These are phyloP conservation scores for Eupithecia dodoneata DNA, from an alignment of 2,888 invertebrate species.

Conservation along the genomic window DNA sequence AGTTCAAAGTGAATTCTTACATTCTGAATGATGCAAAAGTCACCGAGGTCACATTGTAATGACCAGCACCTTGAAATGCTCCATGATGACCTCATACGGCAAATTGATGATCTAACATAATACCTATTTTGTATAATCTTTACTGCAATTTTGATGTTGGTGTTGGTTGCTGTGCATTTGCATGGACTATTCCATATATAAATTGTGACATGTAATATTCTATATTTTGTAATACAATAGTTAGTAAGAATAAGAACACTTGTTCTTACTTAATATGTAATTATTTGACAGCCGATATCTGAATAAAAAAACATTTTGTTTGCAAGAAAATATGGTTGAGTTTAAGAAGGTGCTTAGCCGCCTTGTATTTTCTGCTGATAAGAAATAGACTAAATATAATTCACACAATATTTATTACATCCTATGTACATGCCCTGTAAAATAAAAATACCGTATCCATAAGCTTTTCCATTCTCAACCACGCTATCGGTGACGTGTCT, in stretches of 20 bases:
- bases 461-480: conserved; percentile 57
- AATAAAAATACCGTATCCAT: conserved; percentile 59
- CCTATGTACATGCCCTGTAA: too few relatives aligned
- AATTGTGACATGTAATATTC: not conserved
- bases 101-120: conserved; percentile 12
- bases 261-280: too few relatives aligned
- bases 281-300: too few relatives aligned
- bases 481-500: conserved; percentile 75
- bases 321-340: not conserved
- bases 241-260: too few relatives aligned
- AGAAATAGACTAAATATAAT: too few relatives aligned
- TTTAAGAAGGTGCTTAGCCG: not conserved
- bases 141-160: not conserved
- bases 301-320: too few relatives aligned
- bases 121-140: conserved; percentile 12
- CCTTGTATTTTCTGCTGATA: not conserved
- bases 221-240: too few relatives aligned
- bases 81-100: conserved; percentile 5
- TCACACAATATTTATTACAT: not conserved
- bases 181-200: not conserved
- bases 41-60: conserved; percentile 2
- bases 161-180: not conserved
- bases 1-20: not conserved
- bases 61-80: conserved; percentile 12
- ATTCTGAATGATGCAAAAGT: not conserved